phyloP scores from a whole-genome alignment of 2,113 vertebrate species.

The Microtus pennsylvanicus region DNA sequence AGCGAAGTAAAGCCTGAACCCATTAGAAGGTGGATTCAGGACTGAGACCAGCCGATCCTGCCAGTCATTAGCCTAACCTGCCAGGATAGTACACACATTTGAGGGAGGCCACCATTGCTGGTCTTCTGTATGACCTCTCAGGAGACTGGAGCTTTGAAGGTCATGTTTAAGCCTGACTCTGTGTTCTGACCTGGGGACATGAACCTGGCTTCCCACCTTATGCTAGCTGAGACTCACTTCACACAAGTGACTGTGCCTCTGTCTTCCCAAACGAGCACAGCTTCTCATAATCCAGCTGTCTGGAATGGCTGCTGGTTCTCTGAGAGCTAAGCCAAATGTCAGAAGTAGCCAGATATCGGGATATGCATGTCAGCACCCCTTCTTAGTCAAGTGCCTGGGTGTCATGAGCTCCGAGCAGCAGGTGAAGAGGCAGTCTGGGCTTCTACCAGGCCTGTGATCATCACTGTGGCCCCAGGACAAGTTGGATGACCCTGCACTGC shows the following conservation, averaged over 20 bases:
- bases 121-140: neutral
- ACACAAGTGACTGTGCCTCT: neutral
- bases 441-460: neutral
- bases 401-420: neutral
- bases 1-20: neutral
- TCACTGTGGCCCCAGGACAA: neutral
- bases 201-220: fast-evolving
- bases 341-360: fast-evolving
- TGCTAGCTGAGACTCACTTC: neutral
- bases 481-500: neutral
- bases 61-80: fast-evolving
- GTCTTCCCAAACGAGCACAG: fast-evolving
- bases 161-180: fast-evolving
- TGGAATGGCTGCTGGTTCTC: fast-evolving
- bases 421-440: neutral
- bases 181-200: fast-evolving
- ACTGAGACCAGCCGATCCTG: fast-evolving
- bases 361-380: fast-evolving
- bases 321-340: neutral
- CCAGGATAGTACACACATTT: fast-evolving
- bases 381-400: neutral
- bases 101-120: neutral
- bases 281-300: neutral
- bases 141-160: no score
- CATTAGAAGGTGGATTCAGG: fast-evolving